phyloP scores from a whole-genome alignment of 2,113 vertebrate species.

The Hylia prasina region DNA sequence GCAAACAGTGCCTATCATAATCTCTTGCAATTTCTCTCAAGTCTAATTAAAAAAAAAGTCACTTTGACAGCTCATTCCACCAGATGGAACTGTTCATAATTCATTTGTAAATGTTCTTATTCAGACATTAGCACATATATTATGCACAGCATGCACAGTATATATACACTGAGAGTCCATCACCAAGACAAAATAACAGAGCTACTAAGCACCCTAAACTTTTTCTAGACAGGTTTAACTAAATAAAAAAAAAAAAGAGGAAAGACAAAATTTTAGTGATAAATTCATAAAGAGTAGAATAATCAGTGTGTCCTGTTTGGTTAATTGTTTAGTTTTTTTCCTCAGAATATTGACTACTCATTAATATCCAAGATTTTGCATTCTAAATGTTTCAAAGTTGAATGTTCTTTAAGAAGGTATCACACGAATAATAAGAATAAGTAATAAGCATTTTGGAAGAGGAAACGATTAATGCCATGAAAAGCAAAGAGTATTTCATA shows the following conservation, averaged over 20 bases:
- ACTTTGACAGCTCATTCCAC: slow-evolving; percentile 12
- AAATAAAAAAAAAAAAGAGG: not conserved
- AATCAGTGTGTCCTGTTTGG: not conserved
- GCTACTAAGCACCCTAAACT: not conserved
- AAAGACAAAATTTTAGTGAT: not conserved
- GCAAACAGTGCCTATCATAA: not conserved
- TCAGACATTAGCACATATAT: not conserved
- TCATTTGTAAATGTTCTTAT: not conserved
- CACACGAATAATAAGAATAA: not conserved
- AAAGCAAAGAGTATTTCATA: not conserved
- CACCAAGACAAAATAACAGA: not conserved
- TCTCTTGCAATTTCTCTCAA: not conserved
- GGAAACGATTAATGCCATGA: not conserved
- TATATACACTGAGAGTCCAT: not conserved
- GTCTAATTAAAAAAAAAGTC: not conserved
- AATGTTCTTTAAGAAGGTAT: not conserved
- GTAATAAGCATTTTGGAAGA: not conserved
- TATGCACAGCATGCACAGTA: not conserved
- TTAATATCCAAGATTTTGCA: not conserved
- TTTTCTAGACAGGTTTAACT: not conserved
- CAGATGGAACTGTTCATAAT: slow-evolving; percentile 37
- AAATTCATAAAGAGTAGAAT: not conserved
- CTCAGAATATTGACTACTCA: not conserved
- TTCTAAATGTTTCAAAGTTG: not conserved
- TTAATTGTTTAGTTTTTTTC: not conserved